Conservation (phyloP, 1,140 invertebrate genomes). For the Brachionus plicatilis region DNA sequence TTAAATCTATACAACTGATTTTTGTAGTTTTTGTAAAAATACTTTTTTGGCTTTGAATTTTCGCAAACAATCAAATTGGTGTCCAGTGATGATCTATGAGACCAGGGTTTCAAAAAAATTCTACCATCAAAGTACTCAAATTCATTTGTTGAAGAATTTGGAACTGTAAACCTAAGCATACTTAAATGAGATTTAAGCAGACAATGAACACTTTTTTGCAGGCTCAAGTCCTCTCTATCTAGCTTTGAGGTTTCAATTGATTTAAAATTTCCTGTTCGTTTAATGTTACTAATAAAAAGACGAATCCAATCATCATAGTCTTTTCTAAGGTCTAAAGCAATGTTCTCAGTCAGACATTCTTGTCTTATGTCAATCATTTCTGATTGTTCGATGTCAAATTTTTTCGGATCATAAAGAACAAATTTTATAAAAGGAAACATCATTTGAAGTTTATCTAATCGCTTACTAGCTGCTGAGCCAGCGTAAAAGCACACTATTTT, state of each 20-base stretch:
- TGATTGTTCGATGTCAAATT: neutral
- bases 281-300: neutral
- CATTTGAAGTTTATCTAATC: neutral
- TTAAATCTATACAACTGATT: neutral
- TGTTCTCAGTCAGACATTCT: neutral
- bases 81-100: neutral
- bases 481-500: neutral
- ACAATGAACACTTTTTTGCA: neutral
- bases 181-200: neutral
- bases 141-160: neutral
- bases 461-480: neutral
- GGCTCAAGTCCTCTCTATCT: neutral
- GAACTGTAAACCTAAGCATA: neutral
- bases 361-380: neutral
- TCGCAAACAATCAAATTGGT: neutral
- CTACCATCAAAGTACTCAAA: neutral
- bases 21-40: neutral
- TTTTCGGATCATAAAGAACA: neutral
- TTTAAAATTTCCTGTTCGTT: neutral
- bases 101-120: neutral
- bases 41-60: neutral
- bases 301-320: neutral
- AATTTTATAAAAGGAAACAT: constrained; percentile 10
- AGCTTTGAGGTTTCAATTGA: neutral
- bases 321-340: neutral